phyloP scores from a whole-genome alignment of 1,140 invertebrate species.

The Bombus vancouverensis region DNA sequence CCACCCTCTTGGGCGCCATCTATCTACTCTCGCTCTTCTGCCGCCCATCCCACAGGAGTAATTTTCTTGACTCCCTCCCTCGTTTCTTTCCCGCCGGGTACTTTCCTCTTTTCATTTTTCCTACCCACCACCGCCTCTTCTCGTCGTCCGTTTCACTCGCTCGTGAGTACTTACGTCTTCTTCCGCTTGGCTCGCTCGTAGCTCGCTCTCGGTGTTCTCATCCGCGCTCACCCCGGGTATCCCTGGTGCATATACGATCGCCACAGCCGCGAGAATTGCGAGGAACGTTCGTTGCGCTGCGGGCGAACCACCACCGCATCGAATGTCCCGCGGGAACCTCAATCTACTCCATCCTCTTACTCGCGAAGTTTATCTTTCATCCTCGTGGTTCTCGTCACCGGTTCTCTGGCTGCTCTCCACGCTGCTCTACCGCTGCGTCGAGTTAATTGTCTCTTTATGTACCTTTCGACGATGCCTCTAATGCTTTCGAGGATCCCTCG shows the following conservation, averaged over 20 bases:
- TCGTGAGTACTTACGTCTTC: neutral
- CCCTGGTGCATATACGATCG: conserved; percentile 24
- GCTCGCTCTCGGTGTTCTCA: neutral
- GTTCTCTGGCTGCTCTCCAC: neutral
- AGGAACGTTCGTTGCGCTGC: neutral
- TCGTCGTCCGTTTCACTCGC: neutral
- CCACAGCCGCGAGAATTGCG: conserved; percentile 34
- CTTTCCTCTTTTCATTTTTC: conserved; percentile 41
- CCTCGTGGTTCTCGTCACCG: neutral
- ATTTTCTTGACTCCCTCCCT: conserved; percentile 59
- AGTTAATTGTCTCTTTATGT: conserved; percentile 47
- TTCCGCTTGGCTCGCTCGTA: neutral
- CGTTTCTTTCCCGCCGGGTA: conserved; percentile 15
- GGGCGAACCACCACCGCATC: conserved; percentile 4
- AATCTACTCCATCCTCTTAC: conserved; percentile 2
- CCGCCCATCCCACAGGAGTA: conserved; percentile 65
- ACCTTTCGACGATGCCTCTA: conserved; percentile 31
- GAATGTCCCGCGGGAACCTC: conserved; percentile 45
- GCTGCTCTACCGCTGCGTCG: conserved; percentile 1
- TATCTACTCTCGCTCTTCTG: conserved; percentile 64
- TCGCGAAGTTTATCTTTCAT: conserved; percentile 40
- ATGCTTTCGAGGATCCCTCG: conserved; percentile 34
- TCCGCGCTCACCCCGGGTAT: neutral
- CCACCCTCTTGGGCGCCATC: conserved; percentile 72
- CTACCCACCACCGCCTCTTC: neutral